phyloP scores from a whole-genome alignment of 2,888 invertebrate species.

The Cryptosula pallasiana region DNA sequence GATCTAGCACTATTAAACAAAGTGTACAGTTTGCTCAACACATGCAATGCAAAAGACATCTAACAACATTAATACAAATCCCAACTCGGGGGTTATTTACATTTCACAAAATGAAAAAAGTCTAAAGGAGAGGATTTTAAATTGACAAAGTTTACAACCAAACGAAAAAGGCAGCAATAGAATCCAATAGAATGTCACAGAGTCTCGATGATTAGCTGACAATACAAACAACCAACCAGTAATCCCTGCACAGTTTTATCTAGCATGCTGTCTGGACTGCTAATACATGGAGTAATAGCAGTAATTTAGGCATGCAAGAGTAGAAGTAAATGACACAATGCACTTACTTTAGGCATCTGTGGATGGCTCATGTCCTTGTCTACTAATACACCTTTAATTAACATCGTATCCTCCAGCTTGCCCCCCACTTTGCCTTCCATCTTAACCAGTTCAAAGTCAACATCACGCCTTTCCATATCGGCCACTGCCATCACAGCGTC shows the following conservation, averaged over 20 bases:
- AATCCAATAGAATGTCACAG: background rate
- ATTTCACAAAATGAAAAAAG: no score
- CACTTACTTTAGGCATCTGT: conserved; percentile 88
- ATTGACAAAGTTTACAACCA: no score
- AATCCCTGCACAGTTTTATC: conserved; percentile 26
- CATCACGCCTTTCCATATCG: conserved; percentile 85
- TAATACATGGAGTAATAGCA: conserved; percentile 25
- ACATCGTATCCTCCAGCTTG: conserved; percentile 88
- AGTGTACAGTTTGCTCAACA: no score
- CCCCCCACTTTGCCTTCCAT: conserved; percentile 97
- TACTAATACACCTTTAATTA: conserved; percentile 92
- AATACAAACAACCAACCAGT: background rate
- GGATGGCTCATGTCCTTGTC: conserved; percentile 99
- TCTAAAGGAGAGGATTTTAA: no score
- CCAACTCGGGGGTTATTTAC: no score
- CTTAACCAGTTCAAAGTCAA: conserved; percentile 98
- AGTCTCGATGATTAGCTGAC: background rate
- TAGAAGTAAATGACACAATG: background rate
- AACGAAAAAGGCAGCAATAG: no score
- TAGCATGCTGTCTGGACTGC: conserved; percentile 32
- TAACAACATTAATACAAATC: no score
- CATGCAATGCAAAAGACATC: no score
- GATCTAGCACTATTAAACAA: no score
- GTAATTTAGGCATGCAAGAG: conserved; percentile 30
- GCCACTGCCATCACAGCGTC: conserved; percentile 94